Evolutionary conservation across 2,113 vertebrate species (phyloP), one percentile per base, ranked within the genome.

Genomic region (Saguinus midas): DNA sequence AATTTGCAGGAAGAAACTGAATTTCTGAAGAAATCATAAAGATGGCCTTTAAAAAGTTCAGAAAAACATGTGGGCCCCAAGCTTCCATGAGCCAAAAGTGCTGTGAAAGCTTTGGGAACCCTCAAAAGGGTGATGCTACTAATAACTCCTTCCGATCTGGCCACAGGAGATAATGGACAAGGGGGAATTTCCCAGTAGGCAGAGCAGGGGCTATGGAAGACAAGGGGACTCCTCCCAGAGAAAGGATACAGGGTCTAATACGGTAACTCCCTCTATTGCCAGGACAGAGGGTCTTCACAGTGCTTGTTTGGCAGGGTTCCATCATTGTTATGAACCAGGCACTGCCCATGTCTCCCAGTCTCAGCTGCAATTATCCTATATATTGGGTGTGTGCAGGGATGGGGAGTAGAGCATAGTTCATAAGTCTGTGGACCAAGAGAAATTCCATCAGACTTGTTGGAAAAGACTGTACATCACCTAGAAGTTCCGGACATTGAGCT

Each of bases 1-100:
- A 57, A 0, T 84, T 58, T 95, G 85, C 68, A 94, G 76, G 37
- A 95, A 94, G 85, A 87, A 81, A 89, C 16, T 81, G 79, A 90
- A 91, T 76, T 95, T 55, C 45, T 25, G 52, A 94, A 45, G 43
- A 97, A 93, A 93, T 82, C 57, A 82, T 73, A 79, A 37, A 66
- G 4, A 40, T 48, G 75, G 40, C 29, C 68, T 68, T 29, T 85
- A 72, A 82, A 23, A 81, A 29, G 52, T 58, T 83, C 50, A 81
- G 70, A 68, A 45, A 25, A 55, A 8, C 37, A 32, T 4, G 6
- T 70, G 32, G 55, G 40, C 23, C 9, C 40, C 11, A 79, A 70
- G 70, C 6, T 40, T 75, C 48, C 55, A 70, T 0, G 61, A 80
- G 17, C 43, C 3, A 81, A 72, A 27, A 40, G 79, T 35, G 20